phyloP scores from a whole-genome alignment of 2,797 vertebrate genomes.

The Pangasius sanitwongsei region DNA sequence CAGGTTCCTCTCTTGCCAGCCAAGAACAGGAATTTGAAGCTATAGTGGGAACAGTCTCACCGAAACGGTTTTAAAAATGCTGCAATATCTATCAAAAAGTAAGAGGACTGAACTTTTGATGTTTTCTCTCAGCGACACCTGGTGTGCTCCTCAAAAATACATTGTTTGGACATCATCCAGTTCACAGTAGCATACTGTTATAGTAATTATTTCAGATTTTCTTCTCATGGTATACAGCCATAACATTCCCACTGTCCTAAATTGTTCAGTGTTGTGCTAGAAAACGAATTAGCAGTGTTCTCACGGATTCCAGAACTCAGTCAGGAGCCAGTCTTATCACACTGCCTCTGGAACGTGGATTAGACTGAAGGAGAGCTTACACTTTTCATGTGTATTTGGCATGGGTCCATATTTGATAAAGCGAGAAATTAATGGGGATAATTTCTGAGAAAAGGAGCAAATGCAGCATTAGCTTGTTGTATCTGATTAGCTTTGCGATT shows the following conservation, averaged over 20 bases:
- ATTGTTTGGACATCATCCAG: background rate
- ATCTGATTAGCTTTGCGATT: background rate
- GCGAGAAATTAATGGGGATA: background rate
- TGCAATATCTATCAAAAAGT: background rate
- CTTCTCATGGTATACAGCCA: background rate
- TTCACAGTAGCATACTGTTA: background rate
- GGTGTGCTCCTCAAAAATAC: background rate
- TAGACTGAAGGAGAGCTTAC: background rate
- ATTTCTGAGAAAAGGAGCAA: background rate
- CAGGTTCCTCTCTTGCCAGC: background rate
- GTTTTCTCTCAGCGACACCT: background rate
- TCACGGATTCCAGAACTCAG: background rate
- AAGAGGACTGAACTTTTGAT: background rate
- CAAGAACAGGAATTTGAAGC: background rate
- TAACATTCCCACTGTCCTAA: too few species aligned
- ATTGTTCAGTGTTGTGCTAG: background rate
- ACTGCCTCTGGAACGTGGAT: background rate
- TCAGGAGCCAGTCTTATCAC: background rate
- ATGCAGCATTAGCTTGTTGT: background rate
- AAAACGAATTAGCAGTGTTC: background rate
- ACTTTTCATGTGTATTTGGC: background rate
- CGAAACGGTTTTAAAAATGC: background rate
- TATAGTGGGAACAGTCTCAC: background rate
- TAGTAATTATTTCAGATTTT: background rate
- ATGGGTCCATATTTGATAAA: conserved; percentile 3